A percentile compares a stretch with the other conserved stretches of the same genome.
phyloP scores from a whole-genome alignment of 2,888 invertebrate genomes.

The Lydus trimaculatus region DNA sequence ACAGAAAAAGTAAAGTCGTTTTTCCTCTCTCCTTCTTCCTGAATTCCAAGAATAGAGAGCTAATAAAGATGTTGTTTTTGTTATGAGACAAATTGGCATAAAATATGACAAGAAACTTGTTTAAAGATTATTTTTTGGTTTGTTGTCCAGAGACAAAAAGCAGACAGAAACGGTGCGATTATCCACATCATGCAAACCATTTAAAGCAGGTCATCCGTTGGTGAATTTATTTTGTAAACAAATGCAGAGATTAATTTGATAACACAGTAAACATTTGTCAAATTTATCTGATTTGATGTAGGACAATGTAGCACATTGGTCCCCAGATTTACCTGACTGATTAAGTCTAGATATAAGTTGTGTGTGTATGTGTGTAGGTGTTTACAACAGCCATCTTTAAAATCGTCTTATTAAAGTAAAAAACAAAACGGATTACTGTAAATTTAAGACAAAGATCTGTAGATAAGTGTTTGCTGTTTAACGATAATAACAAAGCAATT shows the following conservation, averaged over 20 bases:
- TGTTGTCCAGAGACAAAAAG: not conserved
- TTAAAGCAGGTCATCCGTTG: constrained; percentile 6
- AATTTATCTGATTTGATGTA: constrained; percentile 10
- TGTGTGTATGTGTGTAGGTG: not conserved
- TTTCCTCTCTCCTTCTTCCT: not conserved
- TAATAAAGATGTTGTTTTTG: not conserved
- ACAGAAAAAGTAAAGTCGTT: no score
- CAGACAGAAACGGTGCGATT: not conserved
- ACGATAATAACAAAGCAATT: not conserved
- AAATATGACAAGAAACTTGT: constrained; percentile 3
- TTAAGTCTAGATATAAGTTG: not conserved
- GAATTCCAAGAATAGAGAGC: not conserved
- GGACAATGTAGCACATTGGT: not conserved
- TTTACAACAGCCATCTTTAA: not conserved
- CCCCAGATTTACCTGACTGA: constrained; percentile 4
- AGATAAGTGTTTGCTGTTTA: not conserved
- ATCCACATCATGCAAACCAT: not conserved
- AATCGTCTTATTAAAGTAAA: not conserved
- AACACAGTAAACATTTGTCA: constrained; percentile 5
- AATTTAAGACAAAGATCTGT: not conserved
- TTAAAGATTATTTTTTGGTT: not conserved
- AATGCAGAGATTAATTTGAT: constrained; percentile 10
- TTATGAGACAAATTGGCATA: not conserved
- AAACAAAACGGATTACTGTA: not conserved
- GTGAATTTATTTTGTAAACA: constrained; percentile 1